Evolutionary conservation across 1,140 invertebrate genomes (phyloP).

Genomic region (Oedothorax gibbosus): DNA sequence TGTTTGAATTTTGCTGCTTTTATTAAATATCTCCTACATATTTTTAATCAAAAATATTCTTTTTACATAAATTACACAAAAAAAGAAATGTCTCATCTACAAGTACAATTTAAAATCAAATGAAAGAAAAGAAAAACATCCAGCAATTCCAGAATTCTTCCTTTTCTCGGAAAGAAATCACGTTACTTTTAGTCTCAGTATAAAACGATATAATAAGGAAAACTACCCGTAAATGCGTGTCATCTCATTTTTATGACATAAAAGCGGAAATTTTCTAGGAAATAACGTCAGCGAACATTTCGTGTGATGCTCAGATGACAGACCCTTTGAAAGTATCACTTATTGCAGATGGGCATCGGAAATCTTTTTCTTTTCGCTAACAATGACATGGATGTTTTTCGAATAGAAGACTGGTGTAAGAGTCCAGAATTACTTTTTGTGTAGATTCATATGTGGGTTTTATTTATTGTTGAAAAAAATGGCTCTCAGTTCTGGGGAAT

Average conservation of each 20-base stretch:
- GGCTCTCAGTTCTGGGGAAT: too few relatives aligned
- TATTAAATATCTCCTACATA: not conserved
- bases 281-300: not conserved
- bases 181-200: constrained; percentile 3
- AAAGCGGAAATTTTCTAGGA: constrained; percentile 5
- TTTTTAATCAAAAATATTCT: not conserved
- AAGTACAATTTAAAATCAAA: not conserved
- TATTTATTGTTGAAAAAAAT: too few relatives aligned
- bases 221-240: constrained; percentile 18
- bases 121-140: not conserved
- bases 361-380: constrained; percentile 10
- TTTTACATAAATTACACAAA: not conserved
- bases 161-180: constrained; percentile 1
- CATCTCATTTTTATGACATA: constrained; percentile 11
- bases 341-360: not conserved
- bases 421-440: not conserved
- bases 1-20: not conserved
- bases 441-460: too few relatives aligned
- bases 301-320: constrained; percentile 7
- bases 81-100: not conserved
- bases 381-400: not conserved
- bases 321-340: constrained; percentile 13
- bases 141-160: not conserved
- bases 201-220: constrained; percentile 11
- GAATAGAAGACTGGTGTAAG: not conserved